Evolutionary conservation across 2,888 invertebrate genomes (phyloP).

Genomic region (Lepidochitona cinerea): DNA sequence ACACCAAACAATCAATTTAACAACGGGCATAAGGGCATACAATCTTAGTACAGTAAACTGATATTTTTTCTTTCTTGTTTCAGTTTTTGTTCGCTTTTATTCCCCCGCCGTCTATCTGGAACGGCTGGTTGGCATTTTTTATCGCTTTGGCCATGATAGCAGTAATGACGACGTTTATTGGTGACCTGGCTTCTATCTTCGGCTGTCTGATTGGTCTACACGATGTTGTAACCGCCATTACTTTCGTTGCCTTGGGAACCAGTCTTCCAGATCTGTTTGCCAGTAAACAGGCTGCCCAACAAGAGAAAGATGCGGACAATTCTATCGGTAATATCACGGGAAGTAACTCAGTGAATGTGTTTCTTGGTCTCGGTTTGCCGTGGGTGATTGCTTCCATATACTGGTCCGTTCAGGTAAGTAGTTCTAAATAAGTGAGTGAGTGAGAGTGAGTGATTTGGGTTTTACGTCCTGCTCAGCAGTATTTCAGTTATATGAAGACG

Average conservation of each 20-base stretch:
- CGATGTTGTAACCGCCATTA: slow-evolving; percentile 73
- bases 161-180: slow-evolving; percentile 75
- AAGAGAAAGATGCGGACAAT: slow-evolving; percentile 76
- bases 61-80: too few relatives aligned
- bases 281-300: slow-evolving; percentile 74
- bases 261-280: slow-evolving; percentile 77
- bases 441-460: too few relatives aligned
- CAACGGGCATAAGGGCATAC: too few relatives aligned
- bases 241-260: slow-evolving; percentile 75
- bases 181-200: slow-evolving; percentile 76
- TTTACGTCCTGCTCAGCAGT: too few relatives aligned
- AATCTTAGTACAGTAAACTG: too few relatives aligned
- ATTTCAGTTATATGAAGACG: too few relatives aligned
- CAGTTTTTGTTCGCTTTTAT: slow-evolving; percentile 73
- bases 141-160: slow-evolving; percentile 74
- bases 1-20: too few relatives aligned
- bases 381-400: slow-evolving; percentile 76
- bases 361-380: slow-evolving; percentile 76
- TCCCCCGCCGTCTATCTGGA: slow-evolving; percentile 74
- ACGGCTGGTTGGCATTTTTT: slow-evolving; percentile 76
- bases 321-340: slow-evolving; percentile 77
- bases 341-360: slow-evolving; percentile 78
- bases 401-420: slow-evolving; percentile 57
- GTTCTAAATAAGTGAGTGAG: too few relatives aligned
- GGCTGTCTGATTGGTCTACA: slow-evolving; percentile 75